Percentiles rank a stretch among this genome's conserved stretches.
phyloP scores from a whole-genome alignment of 2,797 vertebrate genomes.

The Calcarius lapponicus region DNA sequence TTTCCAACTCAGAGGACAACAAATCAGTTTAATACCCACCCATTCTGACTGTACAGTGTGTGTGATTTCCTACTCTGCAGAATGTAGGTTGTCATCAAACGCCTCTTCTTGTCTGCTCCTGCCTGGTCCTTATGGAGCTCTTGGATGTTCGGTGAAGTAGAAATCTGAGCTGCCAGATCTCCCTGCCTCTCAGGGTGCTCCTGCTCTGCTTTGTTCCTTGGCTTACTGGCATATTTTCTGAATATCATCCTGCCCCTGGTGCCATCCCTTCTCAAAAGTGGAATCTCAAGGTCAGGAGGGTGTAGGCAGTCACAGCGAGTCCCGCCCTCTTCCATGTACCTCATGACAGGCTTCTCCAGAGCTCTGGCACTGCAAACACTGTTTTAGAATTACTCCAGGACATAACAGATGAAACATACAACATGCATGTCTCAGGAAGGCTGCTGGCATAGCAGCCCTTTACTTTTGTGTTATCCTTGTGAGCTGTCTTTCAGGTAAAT shows the following conservation, averaged over 20 bases:
- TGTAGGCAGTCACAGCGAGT: background rate
- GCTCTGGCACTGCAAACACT: background rate
- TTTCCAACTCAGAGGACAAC: background rate
- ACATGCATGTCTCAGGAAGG: background rate
- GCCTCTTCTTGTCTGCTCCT: background rate
- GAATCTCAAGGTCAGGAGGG: background rate
- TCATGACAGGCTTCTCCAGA: background rate
- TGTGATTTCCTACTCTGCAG: background rate
- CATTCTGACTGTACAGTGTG: background rate
- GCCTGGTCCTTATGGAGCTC: background rate
- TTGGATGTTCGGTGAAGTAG: background rate
- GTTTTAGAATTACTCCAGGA: background rate
- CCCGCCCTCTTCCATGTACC: background rate
- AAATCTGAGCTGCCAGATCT: background rate
- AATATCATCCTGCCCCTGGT: background rate
- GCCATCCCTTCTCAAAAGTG: background rate
- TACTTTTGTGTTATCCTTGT: background rate
- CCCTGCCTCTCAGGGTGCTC: rapidly evolving
- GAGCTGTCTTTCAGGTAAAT: background rate
- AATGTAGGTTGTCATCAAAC: background rate
- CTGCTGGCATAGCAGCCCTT: background rate
- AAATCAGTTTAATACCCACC: background rate
- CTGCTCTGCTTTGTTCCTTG: background rate
- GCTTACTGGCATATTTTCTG: background rate
- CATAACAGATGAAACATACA: background rate